Evolutionary conservation across 2,888 invertebrate species (phyloP), one percentile per base, ranked within the genome.

Genomic region (Drosophila greeni): DNA sequence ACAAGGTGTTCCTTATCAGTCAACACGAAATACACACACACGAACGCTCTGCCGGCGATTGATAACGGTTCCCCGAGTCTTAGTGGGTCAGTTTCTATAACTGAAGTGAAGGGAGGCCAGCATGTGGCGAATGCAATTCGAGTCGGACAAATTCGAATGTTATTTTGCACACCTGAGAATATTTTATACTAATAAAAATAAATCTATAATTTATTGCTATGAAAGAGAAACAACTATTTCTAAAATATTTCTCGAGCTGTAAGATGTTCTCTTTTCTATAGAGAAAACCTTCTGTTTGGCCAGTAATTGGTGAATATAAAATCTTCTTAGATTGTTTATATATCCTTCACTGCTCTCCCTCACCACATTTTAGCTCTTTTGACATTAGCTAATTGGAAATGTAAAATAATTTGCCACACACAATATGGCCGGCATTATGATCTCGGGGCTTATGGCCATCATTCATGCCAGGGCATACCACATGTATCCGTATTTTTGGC

Each of bases 301-400:
- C n/a, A 8, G n/a, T 16, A 8, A 16, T 16, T 8, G 2, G n/a
- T 16, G 11, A 1, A 36, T 16, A 18, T 18, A 4, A 24, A 42
- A 24, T 24, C 5, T 16, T 26, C 1, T 12, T 5, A 14, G 12
- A 16, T 24, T 20, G 5, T 11, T 5, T 20, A 40, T 40, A 40
- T 23, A 9, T 42, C 40, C n/a, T n/a, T 18, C 18, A 12, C 5
- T 16, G 39, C 20, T 14, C 11, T 14, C 5, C 4, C 9, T 5
- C 12, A 40, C 11, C 39, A 8, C 8, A 29, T 29, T 26, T 16
- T 12, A 29, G 16, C 24, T 18, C 12, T 9, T 16, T 36, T 14
- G 36, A 26, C 33, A 66, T 66, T 66, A 34, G 42, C 47, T 67
- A 60, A 67, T 67, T 49, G 60, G 34, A 34, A 68, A 68, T 68